Evolutionary conservation across 2,888 invertebrate species (phyloP).

Genomic region (Eremobia ochroleuca): DNA sequence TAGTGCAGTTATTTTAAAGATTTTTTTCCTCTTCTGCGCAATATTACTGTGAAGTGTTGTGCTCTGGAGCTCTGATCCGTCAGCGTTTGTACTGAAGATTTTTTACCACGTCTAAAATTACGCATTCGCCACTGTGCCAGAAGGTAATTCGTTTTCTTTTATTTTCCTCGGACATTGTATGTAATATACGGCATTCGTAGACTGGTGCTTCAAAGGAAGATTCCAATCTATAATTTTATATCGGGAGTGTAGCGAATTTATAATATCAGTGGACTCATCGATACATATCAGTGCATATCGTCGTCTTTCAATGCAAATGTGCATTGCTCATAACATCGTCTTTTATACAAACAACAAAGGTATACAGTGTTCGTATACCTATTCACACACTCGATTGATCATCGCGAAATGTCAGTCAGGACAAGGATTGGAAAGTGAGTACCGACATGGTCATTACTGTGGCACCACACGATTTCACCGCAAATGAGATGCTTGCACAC

Average conservation of each 20-base stretch:
- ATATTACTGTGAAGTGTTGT: slow-evolving; percentile 82
- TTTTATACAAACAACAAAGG: slow-evolving; percentile 47
- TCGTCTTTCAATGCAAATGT: slow-evolving; percentile 64
- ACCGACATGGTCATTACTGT: slow-evolving; percentile 75
- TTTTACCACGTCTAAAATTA: slow-evolving; percentile 82
- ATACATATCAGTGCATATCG: slow-evolving; percentile 52
- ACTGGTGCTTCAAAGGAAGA: slow-evolving; percentile 39
- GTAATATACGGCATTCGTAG: slow-evolving; percentile 56
- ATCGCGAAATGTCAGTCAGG: slow-evolving; percentile 66
- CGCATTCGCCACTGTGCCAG: slow-evolving; percentile 82
- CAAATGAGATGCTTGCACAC: slow-evolving; percentile 77
- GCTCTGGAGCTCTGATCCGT: slow-evolving; percentile 74
- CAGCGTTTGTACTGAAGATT: slow-evolving; percentile 77
- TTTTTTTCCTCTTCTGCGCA: slow-evolving; percentile 78
- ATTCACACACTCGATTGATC: slow-evolving; percentile 51
- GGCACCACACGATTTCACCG: slow-evolving; percentile 78
- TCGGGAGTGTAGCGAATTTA: slow-evolving; percentile 57
- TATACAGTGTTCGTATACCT: slow-evolving; percentile 21
- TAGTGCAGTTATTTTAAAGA: slow-evolving; percentile 82
- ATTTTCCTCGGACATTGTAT: slow-evolving; percentile 70
- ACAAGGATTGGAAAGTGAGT: slow-evolving; percentile 75
- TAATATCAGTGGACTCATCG: slow-evolving; percentile 60
- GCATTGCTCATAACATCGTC: slow-evolving; percentile 51
- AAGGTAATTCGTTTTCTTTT: slow-evolving; percentile 82
- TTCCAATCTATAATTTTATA: slow-evolving; percentile 52